Percentiles rank a stretch among this genome's conserved stretches.
These are phyloP conservation scores for Hippolais icterina DNA, from an alignment of 2,113 vertebrate species.

Conservation along the genomic window DNA sequence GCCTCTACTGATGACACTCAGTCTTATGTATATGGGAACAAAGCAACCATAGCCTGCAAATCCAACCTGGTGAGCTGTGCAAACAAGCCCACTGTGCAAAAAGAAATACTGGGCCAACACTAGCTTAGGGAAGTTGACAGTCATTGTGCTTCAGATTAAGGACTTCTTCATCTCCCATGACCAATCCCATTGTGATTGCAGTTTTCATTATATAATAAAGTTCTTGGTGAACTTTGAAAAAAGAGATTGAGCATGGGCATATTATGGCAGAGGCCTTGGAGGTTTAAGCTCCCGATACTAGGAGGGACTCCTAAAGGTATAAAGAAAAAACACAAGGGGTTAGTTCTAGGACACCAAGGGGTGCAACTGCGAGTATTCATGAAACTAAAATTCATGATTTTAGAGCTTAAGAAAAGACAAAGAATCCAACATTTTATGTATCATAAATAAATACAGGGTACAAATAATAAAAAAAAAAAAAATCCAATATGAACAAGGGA, in stretches of 20 bases:
- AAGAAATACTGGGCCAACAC: background rate
- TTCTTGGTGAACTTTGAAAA: background rate
- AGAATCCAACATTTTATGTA: background rate
- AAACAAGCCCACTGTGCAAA: background rate
- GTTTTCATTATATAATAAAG: background rate
- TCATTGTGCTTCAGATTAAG: background rate
- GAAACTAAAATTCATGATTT: background rate
- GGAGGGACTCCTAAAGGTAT: background rate
- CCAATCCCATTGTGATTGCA: background rate
- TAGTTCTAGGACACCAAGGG: background rate
- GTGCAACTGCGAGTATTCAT: background rate
- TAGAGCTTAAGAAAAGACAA: background rate
- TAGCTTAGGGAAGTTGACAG: background rate
- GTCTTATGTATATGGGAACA: background rate
- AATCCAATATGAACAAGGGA: background rate
- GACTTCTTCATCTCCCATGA: background rate
- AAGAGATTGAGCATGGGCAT: background rate
- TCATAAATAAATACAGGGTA: background rate
- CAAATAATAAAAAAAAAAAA: background rate
- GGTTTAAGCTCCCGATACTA: background rate
- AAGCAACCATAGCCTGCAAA: background rate
- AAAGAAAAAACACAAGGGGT: rapidly evolving
- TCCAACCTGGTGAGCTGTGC: background rate
- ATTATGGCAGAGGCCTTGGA: background rate
- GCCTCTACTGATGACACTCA: background rate